Conservation (phyloP, 2,888 invertebrate genomes). For the Caenorhabditis zanzibari region DNA sequence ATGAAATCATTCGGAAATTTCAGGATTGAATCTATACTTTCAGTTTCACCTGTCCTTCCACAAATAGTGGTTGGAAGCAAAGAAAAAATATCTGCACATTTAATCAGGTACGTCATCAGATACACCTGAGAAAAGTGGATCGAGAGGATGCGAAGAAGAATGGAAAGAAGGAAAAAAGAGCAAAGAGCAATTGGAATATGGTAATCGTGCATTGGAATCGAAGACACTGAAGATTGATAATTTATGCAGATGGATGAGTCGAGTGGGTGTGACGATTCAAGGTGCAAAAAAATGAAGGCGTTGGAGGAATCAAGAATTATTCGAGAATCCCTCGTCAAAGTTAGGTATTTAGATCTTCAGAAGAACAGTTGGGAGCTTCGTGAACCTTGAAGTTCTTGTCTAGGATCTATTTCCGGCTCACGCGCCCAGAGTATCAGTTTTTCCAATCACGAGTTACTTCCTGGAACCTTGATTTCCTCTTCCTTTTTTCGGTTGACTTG, state of each 20-base stretch:
- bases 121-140: constrained; percentile 29
- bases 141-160: neutral
- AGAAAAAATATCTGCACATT: constrained; percentile 14
- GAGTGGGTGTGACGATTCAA: constrained; percentile 28
- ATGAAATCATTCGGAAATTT: constrained; percentile 33
- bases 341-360: no score
- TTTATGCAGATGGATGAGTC: constrained; percentile 39
- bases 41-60: constrained; percentile 31
- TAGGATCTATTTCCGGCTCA: no score
- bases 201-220: constrained; percentile 35
- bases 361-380: neutral
- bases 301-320: neutral
- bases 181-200: constrained; percentile 58
- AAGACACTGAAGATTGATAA: constrained; percentile 14
- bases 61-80: constrained; percentile 15
- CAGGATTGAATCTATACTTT: constrained; percentile 6
- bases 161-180: constrained; percentile 32
- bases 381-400: no score
- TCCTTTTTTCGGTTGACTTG: constrained; percentile 25
- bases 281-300: constrained; percentile 16
- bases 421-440: no score
- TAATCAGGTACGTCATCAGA: constrained; percentile 38
- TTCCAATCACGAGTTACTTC: neutral
- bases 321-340: no score
- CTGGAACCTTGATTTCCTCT: neutral